Base-by-base conservation (phyloP, 2,113 vertebrate species). In the Scytalopus superciliaris region DNA sequence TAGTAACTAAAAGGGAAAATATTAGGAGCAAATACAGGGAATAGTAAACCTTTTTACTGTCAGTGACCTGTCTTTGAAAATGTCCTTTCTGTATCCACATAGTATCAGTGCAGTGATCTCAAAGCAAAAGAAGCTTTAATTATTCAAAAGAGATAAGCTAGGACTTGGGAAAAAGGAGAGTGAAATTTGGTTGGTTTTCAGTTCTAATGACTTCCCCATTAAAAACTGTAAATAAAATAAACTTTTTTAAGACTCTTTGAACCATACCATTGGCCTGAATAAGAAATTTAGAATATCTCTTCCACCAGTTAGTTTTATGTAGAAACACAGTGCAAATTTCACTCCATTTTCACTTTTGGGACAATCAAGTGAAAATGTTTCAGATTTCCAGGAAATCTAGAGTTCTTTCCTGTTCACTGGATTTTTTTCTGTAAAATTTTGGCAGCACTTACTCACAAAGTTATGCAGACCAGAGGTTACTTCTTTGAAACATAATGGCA, bases 1-100 rank as follows among this genome's bases (percentile, higher is more conserved):
- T 91, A 89, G 97, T 98, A 98, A 98, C 98, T 96, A 97, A 98
- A 98, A 97, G 98, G 97, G 97, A 97, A 96, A 98, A 98, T 96
- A 95, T 98, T 97, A 81, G 79, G 98, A 96, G 95, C 97, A 98
- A 98, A 98, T 92, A 97, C 91, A 97, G 73, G 80, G 95, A 98
- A 97, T 95, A 96, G 94, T 97, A 96, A 91, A 96, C 97, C 96
- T 95, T 91, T 96, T 97, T 97, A 96, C 97, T 97, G 96, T 94
- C 97, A 96, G 52, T 98, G 98, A 98, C 98, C 98, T 99, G 98
- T 97, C 63, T 92, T 87, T 74, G 94, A 97, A 94, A 93, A 84
- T 74, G 19, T 89, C 85, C 67, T 96, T 93, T 62, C 21, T 39
- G 7, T 67, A 72, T 28, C 42, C 27, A 22, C 47, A 21, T 37